A percentile compares a stretch with the other conserved stretches of the same genome.
These are phyloP conservation scores for Panzeria rudis DNA, from an alignment of 2,888 invertebrate genomes.

Conservation along the genomic window DNA sequence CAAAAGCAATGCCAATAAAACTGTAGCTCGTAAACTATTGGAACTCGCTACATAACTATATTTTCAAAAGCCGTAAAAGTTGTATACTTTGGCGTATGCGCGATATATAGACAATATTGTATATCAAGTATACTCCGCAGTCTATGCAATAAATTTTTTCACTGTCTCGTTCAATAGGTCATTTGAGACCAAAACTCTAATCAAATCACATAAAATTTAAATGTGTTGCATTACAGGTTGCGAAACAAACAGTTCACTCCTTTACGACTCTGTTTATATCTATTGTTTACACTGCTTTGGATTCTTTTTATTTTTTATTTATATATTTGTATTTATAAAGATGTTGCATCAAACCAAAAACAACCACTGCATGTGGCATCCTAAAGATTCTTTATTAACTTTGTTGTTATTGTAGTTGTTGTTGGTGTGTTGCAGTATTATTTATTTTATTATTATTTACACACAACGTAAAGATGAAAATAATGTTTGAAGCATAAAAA, in stretches of 20 bases:
- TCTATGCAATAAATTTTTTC: no score
- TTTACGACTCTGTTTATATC: conserved; percentile 29
- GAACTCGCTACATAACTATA: no score
- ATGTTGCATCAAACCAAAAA: conserved; percentile 56
- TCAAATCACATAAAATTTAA: no score
- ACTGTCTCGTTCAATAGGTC: no score
- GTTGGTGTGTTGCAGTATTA: conserved; percentile 52
- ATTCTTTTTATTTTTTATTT: not conserved
- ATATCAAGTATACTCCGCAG: no score
- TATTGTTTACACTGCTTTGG: conserved; percentile 26
- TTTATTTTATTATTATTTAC: conserved; percentile 70
- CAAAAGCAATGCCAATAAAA: no score
- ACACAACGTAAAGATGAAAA: conserved; percentile 53
- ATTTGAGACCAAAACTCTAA: no score
- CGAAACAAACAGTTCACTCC: not conserved
- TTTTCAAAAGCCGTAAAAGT: no score
- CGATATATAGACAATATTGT: no score
- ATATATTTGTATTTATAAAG: conserved; percentile 35
- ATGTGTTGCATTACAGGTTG: no score
- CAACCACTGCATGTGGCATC: conserved; percentile 69
- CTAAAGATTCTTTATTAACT: conserved; percentile 55
- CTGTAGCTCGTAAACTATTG: no score
- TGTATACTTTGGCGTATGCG: no score
- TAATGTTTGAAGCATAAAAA: conserved; percentile 45
- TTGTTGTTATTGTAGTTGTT: conserved; percentile 30